Evolutionary conservation across 2,888 invertebrate species (phyloP), one percentile per base, ranked within the genome.

Genomic region (Noctua janthe): DNA sequence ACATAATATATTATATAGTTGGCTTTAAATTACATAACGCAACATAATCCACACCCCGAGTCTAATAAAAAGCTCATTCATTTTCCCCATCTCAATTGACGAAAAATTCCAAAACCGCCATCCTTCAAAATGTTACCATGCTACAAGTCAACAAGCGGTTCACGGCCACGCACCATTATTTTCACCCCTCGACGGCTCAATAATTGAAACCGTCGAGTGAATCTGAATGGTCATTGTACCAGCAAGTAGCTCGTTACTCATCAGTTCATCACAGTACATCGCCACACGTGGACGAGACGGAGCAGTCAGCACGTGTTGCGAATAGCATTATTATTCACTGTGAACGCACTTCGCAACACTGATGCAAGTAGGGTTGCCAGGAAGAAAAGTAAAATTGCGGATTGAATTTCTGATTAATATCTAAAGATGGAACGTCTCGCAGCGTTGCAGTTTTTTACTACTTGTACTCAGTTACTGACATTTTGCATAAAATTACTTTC

Each of bases 301-400:
- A 74, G 71, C 23, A 64, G 62, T 3, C 29, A 39, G 84, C 85
- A 86, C 85, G 85, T 86, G 85, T 87, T 66, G 64, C 69, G 80
- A 87, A 87, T 87, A 75, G 77, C 70, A 78, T 78, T 69, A 47
- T 59, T n/a, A 81, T 75, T 78, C 71, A 88, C 75, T 71, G 71
- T 76, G 88, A 75, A 87, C 64, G 77, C 77, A 88, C 77, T 88
- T 81, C 20, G 77, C 82, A 87, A 85, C 85, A 70, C 2, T 64
- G 82, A 85, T 85, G 86, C 70, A 67, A 49, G 54, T 88, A 86
- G 86, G 88, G 82, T 51, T 85, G 85, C 76, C 85, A 87, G 20
- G 17, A 59, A n/a, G 17, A 29, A 66, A 51, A 35, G 1, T 59
- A 13, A 39, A 69, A 51, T 35, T 29, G 39, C 7, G 67, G 67